phyloP scores from a whole-genome alignment of 2,888 invertebrate species.

The Vanessa cardui region DNA sequence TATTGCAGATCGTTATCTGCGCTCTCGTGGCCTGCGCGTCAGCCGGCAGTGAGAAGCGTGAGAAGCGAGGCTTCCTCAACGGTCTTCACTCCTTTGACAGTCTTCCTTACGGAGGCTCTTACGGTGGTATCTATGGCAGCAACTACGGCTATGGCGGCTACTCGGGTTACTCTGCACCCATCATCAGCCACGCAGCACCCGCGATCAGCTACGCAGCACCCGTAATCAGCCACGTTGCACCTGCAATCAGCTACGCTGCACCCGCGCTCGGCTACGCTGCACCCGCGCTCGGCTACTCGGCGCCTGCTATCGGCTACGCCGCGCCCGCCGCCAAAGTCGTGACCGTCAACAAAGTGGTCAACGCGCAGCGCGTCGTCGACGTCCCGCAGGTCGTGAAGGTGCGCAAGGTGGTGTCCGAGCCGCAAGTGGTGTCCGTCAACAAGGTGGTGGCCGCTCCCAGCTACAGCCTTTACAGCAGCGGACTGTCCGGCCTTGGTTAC shows the following conservation, averaged over 20 bases:
- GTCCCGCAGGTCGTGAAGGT: slow-evolving; percentile 56
- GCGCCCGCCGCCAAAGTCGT: slow-evolving; percentile 47
- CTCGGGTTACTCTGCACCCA: too few species aligned
- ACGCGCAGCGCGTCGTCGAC: slow-evolving; percentile 50
- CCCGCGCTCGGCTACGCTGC: neutral
- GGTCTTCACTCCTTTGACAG: slow-evolving; percentile 27
- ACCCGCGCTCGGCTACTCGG: neutral
- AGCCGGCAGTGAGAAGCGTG: slow-evolving; percentile 36
- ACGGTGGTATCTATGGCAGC: slow-evolving; percentile 33
- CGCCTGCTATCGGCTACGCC: slow-evolving; percentile 34
- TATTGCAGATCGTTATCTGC: slow-evolving; percentile 34
- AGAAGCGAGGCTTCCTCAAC: slow-evolving; percentile 39
- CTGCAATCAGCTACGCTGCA: neutral
- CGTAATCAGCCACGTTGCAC: neutral
- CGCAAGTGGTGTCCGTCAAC: slow-evolving; percentile 63
- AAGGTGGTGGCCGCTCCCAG: slow-evolving; percentile 53
- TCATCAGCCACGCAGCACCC: neutral
- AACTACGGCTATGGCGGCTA: slow-evolving; percentile 23
- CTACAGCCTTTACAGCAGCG: neutral
- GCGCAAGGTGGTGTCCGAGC: slow-evolving; percentile 58
- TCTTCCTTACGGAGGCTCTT: slow-evolving; percentile 29
- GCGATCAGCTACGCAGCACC: neutral
- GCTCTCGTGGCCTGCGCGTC: slow-evolving; percentile 36
- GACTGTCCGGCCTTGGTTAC: slow-evolving; percentile 8
- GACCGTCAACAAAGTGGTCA: slow-evolving; percentile 56